Conservation (phyloP, 2,113 vertebrate genomes). For the Ptyas mucosa region DNA sequence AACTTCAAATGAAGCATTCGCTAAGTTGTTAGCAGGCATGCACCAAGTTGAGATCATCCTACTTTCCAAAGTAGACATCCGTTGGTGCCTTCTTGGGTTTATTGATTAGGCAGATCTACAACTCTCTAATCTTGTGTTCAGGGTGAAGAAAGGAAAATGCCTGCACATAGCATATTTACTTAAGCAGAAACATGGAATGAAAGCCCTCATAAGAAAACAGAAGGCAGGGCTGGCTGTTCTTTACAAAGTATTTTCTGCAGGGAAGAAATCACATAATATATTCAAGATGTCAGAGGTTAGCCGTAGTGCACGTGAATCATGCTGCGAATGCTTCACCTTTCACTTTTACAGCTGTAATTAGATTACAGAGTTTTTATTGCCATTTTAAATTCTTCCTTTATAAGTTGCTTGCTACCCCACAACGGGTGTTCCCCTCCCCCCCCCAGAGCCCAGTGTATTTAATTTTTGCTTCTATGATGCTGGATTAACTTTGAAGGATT, state of each 20-base stretch:
- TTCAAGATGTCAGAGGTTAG: slow-evolving; percentile 68
- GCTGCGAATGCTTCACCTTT: slow-evolving; percentile 69
- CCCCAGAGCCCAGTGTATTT: slow-evolving; percentile 65
- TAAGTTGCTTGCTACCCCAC: slow-evolving; percentile 61
- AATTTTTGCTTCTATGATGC: slow-evolving; percentile 64
- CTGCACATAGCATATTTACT: neutral
- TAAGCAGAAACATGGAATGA: neutral
- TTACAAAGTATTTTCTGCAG: slow-evolving; percentile 47
- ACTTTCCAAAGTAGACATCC: neutral
- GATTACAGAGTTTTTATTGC: slow-evolving; percentile 68
- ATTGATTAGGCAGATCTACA: neutral
- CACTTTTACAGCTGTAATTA: slow-evolving; percentile 65
- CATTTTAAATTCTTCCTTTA: slow-evolving; percentile 70
- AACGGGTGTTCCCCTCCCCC: slow-evolving; percentile 58
- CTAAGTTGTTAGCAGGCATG: neutral
- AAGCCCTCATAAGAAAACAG: slow-evolving; percentile 29
- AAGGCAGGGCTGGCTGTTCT: slow-evolving; percentile 41
- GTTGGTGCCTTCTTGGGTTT: neutral
- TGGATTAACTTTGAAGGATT: slow-evolving; percentile 74
- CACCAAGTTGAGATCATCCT: neutral
- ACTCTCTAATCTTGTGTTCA: neutral
- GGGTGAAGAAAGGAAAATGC: neutral
- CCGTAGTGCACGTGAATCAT: slow-evolving; percentile 54
- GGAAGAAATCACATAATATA: slow-evolving; percentile 60
- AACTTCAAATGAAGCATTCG: neutral